Conservation (phyloP, 2,797 vertebrate species). For the Acipenser transmontanus region DNA sequence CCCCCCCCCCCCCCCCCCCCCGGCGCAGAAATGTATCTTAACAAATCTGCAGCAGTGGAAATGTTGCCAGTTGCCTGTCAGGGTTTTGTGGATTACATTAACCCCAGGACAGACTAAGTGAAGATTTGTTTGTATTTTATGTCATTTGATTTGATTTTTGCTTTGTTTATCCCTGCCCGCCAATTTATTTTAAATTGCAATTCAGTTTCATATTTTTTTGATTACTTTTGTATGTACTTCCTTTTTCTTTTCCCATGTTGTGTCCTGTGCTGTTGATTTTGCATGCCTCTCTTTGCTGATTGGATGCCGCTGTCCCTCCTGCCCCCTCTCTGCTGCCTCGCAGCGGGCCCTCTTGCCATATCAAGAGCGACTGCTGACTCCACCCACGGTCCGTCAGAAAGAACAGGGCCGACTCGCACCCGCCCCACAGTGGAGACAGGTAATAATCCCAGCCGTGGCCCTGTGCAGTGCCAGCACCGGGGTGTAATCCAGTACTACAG, state of each 20-base stretch:
- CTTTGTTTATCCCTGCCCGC: too few relatives aligned
- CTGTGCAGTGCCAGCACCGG: conserved; percentile 14
- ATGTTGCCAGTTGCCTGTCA: too few relatives aligned
- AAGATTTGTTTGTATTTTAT: too few relatives aligned
- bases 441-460: conserved; percentile 57
- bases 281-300: conserved; percentile 38
- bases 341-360: conserved; percentile 72
- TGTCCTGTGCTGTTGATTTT: conserved; percentile 36
- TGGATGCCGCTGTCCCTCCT: conserved; percentile 31
- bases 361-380: conserved; percentile 69
- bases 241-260: conserved; percentile 28
- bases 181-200: too few relatives aligned
- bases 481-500: too few relatives aligned
- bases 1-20: too few relatives aligned
- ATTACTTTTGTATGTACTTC: conserved; percentile 2
- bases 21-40: too few relatives aligned
- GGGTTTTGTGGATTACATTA: too few relatives aligned
- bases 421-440: conserved; percentile 90
- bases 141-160: too few relatives aligned
- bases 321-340: conserved; percentile 33
- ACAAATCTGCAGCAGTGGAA: too few relatives aligned
- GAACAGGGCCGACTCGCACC: conserved; percentile 68
- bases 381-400: conserved; percentile 52
- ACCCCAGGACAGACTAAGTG: too few relatives aligned
- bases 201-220: too few relatives aligned